phyloP scores from a whole-genome alignment of 2,797 vertebrate species.

The Neosalanx taihuensis region DNA sequence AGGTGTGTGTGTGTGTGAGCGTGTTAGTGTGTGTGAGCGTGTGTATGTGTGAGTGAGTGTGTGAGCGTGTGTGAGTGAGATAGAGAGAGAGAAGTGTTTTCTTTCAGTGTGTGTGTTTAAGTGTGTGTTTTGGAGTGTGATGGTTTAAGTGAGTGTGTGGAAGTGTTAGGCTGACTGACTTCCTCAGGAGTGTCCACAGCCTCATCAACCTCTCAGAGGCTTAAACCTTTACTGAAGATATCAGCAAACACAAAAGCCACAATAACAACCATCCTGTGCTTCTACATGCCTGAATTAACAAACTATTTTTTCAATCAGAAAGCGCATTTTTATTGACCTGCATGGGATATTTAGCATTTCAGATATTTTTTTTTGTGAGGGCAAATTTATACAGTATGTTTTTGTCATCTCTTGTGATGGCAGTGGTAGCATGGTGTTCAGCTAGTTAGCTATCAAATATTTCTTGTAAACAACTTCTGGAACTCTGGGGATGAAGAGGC shows the following conservation, averaged over 20 bases:
- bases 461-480: constrained; percentile 1
- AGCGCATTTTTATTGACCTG: no score
- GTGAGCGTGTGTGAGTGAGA: neutral
- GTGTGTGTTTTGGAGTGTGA: neutral
- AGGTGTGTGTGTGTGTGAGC: neutral
- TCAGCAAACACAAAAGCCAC: neutral
- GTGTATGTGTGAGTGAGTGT: neutral
- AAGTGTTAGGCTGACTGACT: constrained; percentile 19
- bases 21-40: neutral
- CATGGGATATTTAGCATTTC: no score
- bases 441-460: no score
- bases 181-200: neutral
- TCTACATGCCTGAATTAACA: neutral
- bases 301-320: neutral
- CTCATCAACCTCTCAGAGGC: constrained; percentile 8
- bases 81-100: neutral
- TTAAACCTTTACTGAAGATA: neutral
- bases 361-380: no score
- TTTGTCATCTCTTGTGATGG: no score
- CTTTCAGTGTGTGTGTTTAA: neutral
- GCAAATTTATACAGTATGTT: no score
- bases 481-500: constrained; percentile 23
- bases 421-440: no score
- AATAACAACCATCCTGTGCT: neutral
- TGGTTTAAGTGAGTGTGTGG: neutral